Evolutionary conservation across 2,797 vertebrate species (phyloP), one percentile per base, ranked within the genome.

Genomic region (Spinus olivaceus): DNA sequence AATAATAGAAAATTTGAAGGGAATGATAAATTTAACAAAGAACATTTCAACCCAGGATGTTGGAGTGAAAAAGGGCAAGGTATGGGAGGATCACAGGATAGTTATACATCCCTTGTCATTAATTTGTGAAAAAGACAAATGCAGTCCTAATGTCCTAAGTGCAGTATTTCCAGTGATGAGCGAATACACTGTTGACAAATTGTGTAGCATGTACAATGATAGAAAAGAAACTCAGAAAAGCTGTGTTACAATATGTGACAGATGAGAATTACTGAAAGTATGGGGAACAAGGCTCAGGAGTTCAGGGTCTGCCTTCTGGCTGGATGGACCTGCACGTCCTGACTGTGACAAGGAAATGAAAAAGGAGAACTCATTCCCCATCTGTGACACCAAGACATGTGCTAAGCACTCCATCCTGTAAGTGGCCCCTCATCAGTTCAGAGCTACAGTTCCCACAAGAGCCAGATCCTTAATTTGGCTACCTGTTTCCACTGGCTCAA

Each of bases 401-500:
- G 53, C n/a, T 79, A 12, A 69, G 72, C 32, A 10, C 69, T 54
- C 59, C 28, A 12, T 46, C 39, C 35, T 66, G 0, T 53, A 57
- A 71, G 42, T 32, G 59, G 46, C 24, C 69, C 46, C 60, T 90
- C 51, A 61, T 32, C 84, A 93, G 46, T 25, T 72, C 65, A 66
- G 53, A 94, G 79, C 30, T 74, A 21, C 51, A 27, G 61, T 89
- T 97, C 88, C 88, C 23, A 54, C 76, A 84, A 78, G 61, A 93
- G 93, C 63, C 42, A 42, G 18, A 33, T 64, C 74, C 82, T 82
- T 79, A 37, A 71, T 87, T 65, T 90, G 73, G 81, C 84, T 93
- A 37, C 51, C 42, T 89, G 8, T 63, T 90, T 49, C 49, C 74
- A 56, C 37, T 16, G 76, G n/a, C 35, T 94, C 90, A 78, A 35